Percentiles rank a stretch among this genome's conserved stretches.
phyloP scores from a whole-genome alignment of 2,113 vertebrate species.

The Eretmochelys imbricata region DNA sequence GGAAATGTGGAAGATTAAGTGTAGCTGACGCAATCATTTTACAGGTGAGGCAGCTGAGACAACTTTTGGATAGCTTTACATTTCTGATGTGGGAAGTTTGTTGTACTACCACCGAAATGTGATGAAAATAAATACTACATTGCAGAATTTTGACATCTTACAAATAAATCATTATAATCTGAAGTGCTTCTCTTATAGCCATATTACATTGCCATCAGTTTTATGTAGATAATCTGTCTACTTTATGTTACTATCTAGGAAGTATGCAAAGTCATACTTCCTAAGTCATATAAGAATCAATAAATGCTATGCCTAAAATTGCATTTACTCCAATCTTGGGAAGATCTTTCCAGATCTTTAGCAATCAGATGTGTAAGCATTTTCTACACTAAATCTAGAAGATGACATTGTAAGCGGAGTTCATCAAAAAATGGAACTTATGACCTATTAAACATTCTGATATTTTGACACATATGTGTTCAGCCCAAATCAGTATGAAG shows the following conservation, averaged over 20 bases:
- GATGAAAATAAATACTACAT: neutral
- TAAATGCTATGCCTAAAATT: neutral
- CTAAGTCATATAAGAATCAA: neutral
- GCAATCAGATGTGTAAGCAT: neutral
- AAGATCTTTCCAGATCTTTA: neutral
- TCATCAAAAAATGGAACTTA: fast-evolving
- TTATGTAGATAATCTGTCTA: neutral
- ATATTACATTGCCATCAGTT: neutral
- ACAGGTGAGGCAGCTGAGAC: fast-evolving
- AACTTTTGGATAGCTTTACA: neutral
- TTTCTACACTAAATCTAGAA: neutral
- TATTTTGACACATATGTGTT: neutral
- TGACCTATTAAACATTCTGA: neutral
- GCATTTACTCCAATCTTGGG: neutral
- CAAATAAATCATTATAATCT: neutral
- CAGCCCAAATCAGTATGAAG: neutral
- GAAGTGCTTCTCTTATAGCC: fast-evolving
- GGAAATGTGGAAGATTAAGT: neutral
- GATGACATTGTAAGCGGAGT: neutral
- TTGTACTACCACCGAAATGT: neutral
- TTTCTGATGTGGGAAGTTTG: neutral
- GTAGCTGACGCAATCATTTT: neutral
- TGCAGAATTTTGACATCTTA: neutral
- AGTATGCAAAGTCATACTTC: neutral
- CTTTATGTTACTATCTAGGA: neutral